phyloP scores from a whole-genome alignment of 1,140 invertebrate species.

The Solenopsis fugax region DNA sequence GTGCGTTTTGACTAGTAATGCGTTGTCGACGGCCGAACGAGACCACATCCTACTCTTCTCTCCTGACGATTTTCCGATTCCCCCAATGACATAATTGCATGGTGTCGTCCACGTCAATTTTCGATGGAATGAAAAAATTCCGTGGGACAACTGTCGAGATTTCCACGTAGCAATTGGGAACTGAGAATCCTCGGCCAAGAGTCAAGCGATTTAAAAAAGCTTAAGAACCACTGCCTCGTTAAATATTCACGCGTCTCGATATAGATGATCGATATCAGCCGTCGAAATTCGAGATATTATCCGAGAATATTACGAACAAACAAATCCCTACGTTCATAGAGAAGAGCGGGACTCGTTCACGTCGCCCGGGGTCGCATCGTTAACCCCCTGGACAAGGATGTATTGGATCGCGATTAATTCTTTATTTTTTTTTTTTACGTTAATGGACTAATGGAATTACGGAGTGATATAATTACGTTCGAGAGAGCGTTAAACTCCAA shows the following conservation, averaged over 20 bases:
- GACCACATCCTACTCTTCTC: not conserved
- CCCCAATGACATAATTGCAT: not conserved
- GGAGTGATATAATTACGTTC: not conserved
- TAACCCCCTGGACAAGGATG: slow-evolving; percentile 32
- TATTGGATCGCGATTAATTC: slow-evolving; percentile 25
- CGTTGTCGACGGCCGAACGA: not conserved
- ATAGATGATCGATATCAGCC: slow-evolving; percentile 39
- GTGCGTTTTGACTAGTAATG: slow-evolving; percentile 15
- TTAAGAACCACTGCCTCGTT: slow-evolving; percentile 34
- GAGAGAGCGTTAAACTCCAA: slow-evolving; percentile 37
- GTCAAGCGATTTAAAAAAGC: slow-evolving; percentile 18
- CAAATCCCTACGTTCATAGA: not conserved
- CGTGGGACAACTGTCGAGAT: too few relatives aligned
- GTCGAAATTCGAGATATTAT: slow-evolving; percentile 17
- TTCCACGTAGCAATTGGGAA: not conserved
- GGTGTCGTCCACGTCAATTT: not conserved
- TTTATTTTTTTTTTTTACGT: slow-evolving; percentile 31
- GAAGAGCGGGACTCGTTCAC: not conserved
- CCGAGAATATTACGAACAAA: slow-evolving; percentile 23
- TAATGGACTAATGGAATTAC: slow-evolving; percentile 33
- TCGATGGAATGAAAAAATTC: not conserved
- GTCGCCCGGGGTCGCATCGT: slow-evolving; percentile 5
- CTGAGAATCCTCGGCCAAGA: slow-evolving; percentile 11
- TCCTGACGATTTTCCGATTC: not conserved
- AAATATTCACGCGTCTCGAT: slow-evolving; percentile 35